Evolutionary conservation across 1,140 invertebrate species (phyloP), one percentile per base, ranked within the genome.

Genomic region (Cydia amplana): DNA sequence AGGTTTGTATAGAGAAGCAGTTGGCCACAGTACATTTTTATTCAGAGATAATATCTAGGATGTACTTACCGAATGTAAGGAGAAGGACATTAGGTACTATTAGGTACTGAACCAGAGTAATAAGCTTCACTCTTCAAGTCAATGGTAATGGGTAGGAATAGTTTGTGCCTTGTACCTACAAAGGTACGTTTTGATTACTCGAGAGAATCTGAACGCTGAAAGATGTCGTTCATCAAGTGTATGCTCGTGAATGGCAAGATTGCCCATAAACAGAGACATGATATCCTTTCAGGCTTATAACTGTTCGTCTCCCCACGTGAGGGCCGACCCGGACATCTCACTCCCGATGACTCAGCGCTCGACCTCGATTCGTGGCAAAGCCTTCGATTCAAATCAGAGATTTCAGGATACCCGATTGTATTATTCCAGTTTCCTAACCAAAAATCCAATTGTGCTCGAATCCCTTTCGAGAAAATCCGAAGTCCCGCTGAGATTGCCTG

Each of bases 401-500:
- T 92, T 90, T 91, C 86, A 91, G 87, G 85, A 91, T 91, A 91
- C 86, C 90, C 91, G 88, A 82, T 90, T 92, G 86, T 91, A 91
- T 93, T 93, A 93, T 93, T 93, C 91, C 91, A 88, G 88, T 89
- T 90, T 91, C 82, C 86, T 86, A 91, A 91, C 87, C 91, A 93
- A 91, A 93, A 91, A 93, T 93, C 91, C 91, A 91, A 93, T 93
- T 93, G 91, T 91, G 82, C 73, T 84, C 75, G 79, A 82, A 90
- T 89, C 87, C 87, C 84, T 91, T 92, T 91, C 79, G 85, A 77
- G 87, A 89, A 88, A 87, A 90, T 85, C 87, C 87, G 86, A 83
- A 87, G 81, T 91, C 90, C 91, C 87, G 88, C 89, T 85, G 91
- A 85, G 91, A 91, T 93, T 93, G 90, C 82, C 82, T 86, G 81